Conservation (phyloP, 2,888 invertebrate genomes). For the Scelioninae gen. 2 region DNA sequence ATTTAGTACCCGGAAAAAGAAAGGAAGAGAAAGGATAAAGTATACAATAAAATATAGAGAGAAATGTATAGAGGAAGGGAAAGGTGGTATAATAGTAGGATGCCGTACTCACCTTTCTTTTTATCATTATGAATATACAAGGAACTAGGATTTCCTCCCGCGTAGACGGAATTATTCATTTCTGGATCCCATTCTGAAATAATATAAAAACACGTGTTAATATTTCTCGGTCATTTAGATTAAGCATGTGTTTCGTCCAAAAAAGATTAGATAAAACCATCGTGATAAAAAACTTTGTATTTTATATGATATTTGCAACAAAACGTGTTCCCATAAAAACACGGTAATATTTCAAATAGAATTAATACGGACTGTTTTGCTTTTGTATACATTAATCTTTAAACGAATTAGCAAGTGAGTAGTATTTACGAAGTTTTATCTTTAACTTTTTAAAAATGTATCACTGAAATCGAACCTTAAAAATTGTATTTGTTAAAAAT, state of each 20-base stretch:
- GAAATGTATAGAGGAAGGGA: not conserved
- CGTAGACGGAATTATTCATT: slow-evolving; percentile 79
- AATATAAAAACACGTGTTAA: slow-evolving; percentile 58
- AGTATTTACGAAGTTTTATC: too few species aligned
- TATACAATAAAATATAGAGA: slow-evolving; percentile 12
- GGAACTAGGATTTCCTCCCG: slow-evolving; percentile 79
- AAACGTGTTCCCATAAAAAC: too few species aligned
- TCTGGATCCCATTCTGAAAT: slow-evolving; percentile 76
- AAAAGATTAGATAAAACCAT: not conserved
- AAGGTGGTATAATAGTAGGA: slow-evolving; percentile 39
- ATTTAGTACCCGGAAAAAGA: slow-evolving; percentile 25
- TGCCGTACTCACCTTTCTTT: slow-evolving; percentile 68
- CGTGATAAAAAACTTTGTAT: too few species aligned
- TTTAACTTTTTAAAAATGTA: too few species aligned
- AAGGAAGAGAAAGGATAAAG: not conserved
- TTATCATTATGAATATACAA: slow-evolving; percentile 78
- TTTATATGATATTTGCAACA: too few species aligned
- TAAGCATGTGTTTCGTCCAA: slow-evolving; percentile 21
- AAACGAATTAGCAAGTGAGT: too few species aligned
- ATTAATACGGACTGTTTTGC: too few species aligned
- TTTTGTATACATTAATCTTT: too few species aligned
- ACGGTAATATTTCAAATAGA: too few species aligned
- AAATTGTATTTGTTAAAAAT: too few species aligned
- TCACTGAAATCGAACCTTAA: too few species aligned
- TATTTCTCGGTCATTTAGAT: slow-evolving; percentile 27